phyloP scores from a whole-genome alignment of 2,888 invertebrate genomes.

The Anodontia alba region DNA sequence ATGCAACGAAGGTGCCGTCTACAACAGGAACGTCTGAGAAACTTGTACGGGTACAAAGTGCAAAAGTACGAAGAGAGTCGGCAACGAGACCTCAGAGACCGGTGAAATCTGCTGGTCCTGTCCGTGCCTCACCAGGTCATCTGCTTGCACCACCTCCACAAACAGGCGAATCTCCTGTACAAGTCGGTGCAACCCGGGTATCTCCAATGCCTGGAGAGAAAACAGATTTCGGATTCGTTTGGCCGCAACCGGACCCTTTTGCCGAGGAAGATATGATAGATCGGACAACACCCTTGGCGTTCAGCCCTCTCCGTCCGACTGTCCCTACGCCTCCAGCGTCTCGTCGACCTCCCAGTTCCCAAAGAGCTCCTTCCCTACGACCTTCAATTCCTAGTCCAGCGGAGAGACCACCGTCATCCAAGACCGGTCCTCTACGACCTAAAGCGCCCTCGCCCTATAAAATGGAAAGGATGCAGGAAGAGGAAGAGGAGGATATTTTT shows the following conservation, averaged over 20 bases:
- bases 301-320: conserved; percentile 20
- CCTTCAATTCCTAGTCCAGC: conserved; percentile 28
- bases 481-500: conserved; percentile 24
- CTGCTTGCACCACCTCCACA: neutral
- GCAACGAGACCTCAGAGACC: conserved; percentile 62
- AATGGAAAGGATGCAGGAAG: conserved; percentile 44
- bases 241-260: conserved; percentile 1
- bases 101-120: conserved; percentile 69
- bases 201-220: conserved; percentile 29
- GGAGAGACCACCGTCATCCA: conserved; percentile 48
- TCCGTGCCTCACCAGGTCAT: conserved; percentile 53
- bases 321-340: conserved; percentile 16
- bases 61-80: conserved; percentile 63
- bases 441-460: conserved; percentile 54
- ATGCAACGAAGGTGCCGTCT: conserved; percentile 12
- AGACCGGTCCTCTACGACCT: conserved; percentile 44
- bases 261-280: conserved; percentile 2
- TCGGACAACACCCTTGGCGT: conserved; percentile 17
- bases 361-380: conserved; percentile 23
- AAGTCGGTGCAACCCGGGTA: neutral
- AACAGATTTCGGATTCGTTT: conserved; percentile 18
- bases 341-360: neutral
- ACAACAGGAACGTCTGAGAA: conserved; percentile 30
- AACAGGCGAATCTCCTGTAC: neutral
- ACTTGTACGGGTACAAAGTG: conserved; percentile 68